Evolutionary conservation across 1,140 invertebrate genomes (phyloP).

Genomic region (Listronotus bonariensis): DNA sequence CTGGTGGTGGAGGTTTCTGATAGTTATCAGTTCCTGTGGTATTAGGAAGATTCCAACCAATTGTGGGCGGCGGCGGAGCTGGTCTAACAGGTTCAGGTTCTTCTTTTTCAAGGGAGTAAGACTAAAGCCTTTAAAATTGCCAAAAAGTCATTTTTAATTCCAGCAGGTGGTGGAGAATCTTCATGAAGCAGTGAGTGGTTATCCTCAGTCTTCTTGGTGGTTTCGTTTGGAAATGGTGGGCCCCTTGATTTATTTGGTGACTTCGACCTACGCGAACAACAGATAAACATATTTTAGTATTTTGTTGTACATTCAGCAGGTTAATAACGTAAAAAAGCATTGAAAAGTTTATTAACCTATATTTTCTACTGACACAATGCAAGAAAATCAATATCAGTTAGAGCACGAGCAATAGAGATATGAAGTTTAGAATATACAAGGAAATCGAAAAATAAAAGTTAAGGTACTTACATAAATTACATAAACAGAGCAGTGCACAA

Average conservation of each 20-base stretch:
- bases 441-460: slow-evolving; percentile 5
- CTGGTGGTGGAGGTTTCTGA: slow-evolving; percentile 45
- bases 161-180: slow-evolving; percentile 36
- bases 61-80: slow-evolving; percentile 54
- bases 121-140: slow-evolving; percentile 83
- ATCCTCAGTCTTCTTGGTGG: slow-evolving; percentile 60
- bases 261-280: slow-evolving; percentile 49
- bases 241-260: slow-evolving; percentile 58
- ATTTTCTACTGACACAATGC: slow-evolving; percentile 5
- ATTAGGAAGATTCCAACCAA: slow-evolving; percentile 6
- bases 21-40: slow-evolving; percentile 32
- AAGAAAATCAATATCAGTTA: slow-evolving; percentile 18
- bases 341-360: slow-evolving; percentile 14
- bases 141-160: slow-evolving; percentile 70
- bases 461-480: background rate
- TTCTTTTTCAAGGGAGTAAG: slow-evolving; percentile 69
- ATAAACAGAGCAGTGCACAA: background rate
- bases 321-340: background rate
- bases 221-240: slow-evolving; percentile 61
- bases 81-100: slow-evolving; percentile 56
- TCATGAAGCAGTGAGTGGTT: slow-evolving; percentile 58
- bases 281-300: slow-evolving; percentile 23
- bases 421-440: background rate
- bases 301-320: background rate
- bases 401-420: background rate